phyloP scores from a whole-genome alignment of 2,888 invertebrate genomes.

The Oscheius sp. region DNA sequence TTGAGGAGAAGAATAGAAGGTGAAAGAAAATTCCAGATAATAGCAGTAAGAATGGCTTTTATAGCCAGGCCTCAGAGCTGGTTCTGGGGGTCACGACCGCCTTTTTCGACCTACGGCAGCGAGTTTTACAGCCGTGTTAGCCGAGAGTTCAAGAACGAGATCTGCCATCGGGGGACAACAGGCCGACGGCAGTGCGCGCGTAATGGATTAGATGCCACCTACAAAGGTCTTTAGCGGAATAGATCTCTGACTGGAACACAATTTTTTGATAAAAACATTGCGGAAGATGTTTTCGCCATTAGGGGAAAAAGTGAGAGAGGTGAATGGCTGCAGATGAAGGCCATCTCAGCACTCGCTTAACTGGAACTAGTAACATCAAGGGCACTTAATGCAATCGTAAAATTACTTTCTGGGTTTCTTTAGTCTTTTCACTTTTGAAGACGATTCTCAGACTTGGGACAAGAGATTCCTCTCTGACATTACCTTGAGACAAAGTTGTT shows the following conservation, averaged over 20 bases:
- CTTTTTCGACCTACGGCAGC: conserved; percentile 25
- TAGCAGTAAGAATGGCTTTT: conserved; percentile 36
- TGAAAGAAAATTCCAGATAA: conserved; percentile 6
- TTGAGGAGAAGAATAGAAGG: not conserved
- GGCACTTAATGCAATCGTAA: too few relatives aligned
- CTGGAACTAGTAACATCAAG: too few relatives aligned
- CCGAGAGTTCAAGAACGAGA: conserved; percentile 37
- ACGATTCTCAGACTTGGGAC: too few relatives aligned
- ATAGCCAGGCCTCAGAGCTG: conserved; percentile 26
- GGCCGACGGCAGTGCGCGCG: conserved; percentile 3
- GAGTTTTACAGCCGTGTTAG: conserved; percentile 35
- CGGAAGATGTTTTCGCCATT: too few relatives aligned
- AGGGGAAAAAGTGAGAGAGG: not conserved
- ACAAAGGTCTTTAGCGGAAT: conserved; percentile 22
- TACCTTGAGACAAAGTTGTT: too few relatives aligned
- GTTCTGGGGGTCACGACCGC: conserved; percentile 37
- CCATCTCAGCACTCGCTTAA: not conserved
- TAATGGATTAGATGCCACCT: conserved; percentile 26
- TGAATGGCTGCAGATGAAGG: not conserved
- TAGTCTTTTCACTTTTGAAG: too few relatives aligned
- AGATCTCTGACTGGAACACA: conserved; percentile 6
- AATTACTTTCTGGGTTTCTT: too few relatives aligned
- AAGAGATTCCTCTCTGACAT: too few relatives aligned
- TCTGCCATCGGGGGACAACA: conserved; percentile 25
- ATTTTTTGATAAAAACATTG: too few relatives aligned